Base-by-base conservation (phyloP, 1,140 invertebrate genomes). In the Ooceraea biroi region DNA sequence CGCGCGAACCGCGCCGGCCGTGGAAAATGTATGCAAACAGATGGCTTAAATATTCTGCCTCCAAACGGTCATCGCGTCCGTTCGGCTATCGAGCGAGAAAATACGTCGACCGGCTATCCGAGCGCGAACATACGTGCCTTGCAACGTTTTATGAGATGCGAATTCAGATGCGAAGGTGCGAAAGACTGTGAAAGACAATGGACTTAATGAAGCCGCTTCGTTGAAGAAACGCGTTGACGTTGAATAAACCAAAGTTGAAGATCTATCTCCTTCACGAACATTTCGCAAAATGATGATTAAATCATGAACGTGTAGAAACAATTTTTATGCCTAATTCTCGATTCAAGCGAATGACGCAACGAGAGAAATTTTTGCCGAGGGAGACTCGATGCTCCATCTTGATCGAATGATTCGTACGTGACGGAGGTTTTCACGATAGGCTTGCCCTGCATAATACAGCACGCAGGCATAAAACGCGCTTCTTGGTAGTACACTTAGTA, bases 1-100 rank as follows among this genome's bases (percentile, higher is more conserved):
- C 80, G 63, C 69, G 63, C 55, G 48, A 30, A 25, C 48, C 77
- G n/a, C 63, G 68, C 19, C 22, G 17, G 17, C 36, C 7, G 48
- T 68, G 46, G 71, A n/a, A 68, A 85, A 69, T 83, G 84, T 85
- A 73, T 60, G 72, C 85, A 86, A 86, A 86, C 86, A 86, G 85
- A 77, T 44, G 27, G 52, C 19, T 83, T 76, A 86, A 86, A 86
- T 65, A 83, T 66, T 66, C 60, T 58, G 25, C 74, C 41, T 7
- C 77, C 69, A 73, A 66, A 83, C 72, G 80, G 61, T 66, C 36
- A 78, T 84, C 48, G 82, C 44, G 58, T n/a, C 19, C 30, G 60
- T 44, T 63, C 60, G 48, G 30, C 36, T 77, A 77, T 77, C 48
- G 61, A 66, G 44, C 25, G 74, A 52, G 61, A 66, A 77, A 55